Percentiles rank a stretch among this genome's conserved stretches.
Evolutionary conservation across 2,797 vertebrate species (phyloP).

Genomic region (Chaetophractus vellerosus): DNA sequence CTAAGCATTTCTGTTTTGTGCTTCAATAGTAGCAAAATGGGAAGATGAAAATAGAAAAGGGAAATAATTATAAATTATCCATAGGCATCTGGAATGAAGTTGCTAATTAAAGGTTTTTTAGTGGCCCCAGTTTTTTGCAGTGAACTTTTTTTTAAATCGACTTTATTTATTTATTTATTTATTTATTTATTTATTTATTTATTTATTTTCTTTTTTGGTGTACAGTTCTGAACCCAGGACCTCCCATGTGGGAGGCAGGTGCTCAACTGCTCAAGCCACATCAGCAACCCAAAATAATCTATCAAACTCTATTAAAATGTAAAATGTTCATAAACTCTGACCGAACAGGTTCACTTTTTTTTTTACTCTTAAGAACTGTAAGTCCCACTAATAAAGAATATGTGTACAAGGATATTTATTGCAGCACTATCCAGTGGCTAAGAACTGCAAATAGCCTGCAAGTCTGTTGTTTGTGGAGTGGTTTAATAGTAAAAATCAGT

Average conservation of each 20-base stretch:
- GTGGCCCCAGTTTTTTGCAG: background rate
- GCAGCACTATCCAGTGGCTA: background rate
- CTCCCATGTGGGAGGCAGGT: too few species aligned
- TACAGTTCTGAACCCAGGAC: too few species aligned
- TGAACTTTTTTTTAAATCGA: background rate
- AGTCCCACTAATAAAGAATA: background rate
- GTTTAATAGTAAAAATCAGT: constrained; percentile 56
- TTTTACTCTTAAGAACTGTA: constrained; percentile 35
- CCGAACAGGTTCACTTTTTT: constrained; percentile 25
- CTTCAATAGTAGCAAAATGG: constrained; percentile 71
- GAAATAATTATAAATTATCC: constrained; percentile 73
- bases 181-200: too few species aligned
- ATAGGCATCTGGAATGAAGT: constrained; percentile 62
- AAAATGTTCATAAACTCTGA: constrained; percentile 59
- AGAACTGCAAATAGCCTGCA: constrained; percentile 39
- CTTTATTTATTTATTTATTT: too few species aligned
- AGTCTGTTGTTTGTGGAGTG: constrained; percentile 53
- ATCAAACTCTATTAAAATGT: background rate
- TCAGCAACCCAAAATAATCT: background rate
- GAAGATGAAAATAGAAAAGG: constrained; percentile 74
- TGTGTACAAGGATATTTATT: background rate
- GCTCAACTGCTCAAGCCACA: too few species aligned
- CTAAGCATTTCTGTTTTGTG: constrained; percentile 76
- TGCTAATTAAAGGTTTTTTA: constrained; percentile 67
- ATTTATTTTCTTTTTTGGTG: too few species aligned